Conservation (phyloP, 92 coral and sea anemone species). For the Phenganax stokvisi region DNA sequence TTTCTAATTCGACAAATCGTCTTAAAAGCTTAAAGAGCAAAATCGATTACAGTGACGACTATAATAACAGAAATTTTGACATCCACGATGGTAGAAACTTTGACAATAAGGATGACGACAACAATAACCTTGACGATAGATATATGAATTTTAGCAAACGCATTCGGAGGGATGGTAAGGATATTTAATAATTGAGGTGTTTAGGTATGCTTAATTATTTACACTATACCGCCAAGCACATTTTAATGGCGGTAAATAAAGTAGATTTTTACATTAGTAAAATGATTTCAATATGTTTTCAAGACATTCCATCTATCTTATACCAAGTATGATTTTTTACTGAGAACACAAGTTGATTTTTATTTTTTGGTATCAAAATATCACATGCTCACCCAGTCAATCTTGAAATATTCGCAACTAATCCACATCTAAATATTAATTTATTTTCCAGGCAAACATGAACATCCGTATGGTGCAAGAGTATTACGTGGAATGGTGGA, state of each 20-base stretch:
- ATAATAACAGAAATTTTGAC: neutral
- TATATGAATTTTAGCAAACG: neutral
- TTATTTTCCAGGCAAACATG: constrained; percentile 66
- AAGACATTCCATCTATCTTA: too few relatives aligned
- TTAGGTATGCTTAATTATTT: neutral
- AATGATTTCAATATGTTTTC: too few relatives aligned
- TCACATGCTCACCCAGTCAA: neutral
- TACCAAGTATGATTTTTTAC: neutral
- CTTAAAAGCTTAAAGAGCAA: neutral
- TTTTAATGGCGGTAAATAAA: neutral
- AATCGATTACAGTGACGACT: neutral
- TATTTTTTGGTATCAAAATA: neutral
- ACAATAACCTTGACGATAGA: neutral
- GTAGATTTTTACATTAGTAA: too few relatives aligned
- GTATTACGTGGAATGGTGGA: constrained; percentile 95
- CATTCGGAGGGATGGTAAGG: constrained; percentile 5
- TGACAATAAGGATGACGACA: neutral
- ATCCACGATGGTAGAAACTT: neutral
- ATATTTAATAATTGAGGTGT: neutral
- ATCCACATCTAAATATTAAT: neutral
- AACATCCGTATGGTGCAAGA: constrained; percentile 83
- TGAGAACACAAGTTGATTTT: neutral
- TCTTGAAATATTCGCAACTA: neutral
- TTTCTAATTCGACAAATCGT: neutral
- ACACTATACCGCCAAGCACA: neutral